Conservation (phyloP, 2,888 invertebrate species). For the Osmoderma eremita region DNA sequence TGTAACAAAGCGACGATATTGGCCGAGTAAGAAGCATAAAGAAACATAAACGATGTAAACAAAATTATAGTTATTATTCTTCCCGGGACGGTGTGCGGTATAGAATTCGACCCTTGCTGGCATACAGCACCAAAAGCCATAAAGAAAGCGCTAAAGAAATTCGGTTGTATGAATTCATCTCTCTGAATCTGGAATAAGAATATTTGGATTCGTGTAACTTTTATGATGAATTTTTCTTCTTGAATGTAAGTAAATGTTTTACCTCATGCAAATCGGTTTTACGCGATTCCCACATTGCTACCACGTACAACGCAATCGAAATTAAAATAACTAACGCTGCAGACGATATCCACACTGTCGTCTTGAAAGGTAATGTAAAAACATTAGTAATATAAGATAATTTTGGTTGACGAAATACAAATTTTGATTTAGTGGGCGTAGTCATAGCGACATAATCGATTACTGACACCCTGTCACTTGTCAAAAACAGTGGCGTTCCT, state of each 20-base stretch:
- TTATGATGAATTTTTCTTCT: neutral
- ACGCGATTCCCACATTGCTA: constrained; percentile 63
- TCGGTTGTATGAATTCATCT: constrained; percentile 48
- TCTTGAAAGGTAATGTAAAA: constrained; percentile 74
- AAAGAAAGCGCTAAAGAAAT: constrained; percentile 67
- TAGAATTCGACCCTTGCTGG: constrained; percentile 69
- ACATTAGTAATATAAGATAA: constrained; percentile 77
- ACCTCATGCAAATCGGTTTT: constrained; percentile 40
- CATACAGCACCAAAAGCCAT: constrained; percentile 69
- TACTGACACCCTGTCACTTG: constrained; percentile 69
- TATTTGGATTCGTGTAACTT: neutral
- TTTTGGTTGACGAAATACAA: constrained; percentile 78
- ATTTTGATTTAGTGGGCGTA: constrained; percentile 73
- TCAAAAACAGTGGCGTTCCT: constrained; percentile 75
- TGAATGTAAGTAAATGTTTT: too few species aligned
- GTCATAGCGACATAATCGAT: constrained; percentile 76
- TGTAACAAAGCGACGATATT: constrained; percentile 80
- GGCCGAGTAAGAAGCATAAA: constrained; percentile 80
- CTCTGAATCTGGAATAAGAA: constrained; percentile 38
- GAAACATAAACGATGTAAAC: constrained; percentile 73
- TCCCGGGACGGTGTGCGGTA: constrained; percentile 63
- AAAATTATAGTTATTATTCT: constrained; percentile 73
- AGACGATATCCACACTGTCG: constrained; percentile 72
- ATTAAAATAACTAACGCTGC: constrained; percentile 64
- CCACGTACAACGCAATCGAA: constrained; percentile 60